Base-by-base conservation (phyloP, 2,888 invertebrate genomes). In the Lasioglossum villosulum region DNA sequence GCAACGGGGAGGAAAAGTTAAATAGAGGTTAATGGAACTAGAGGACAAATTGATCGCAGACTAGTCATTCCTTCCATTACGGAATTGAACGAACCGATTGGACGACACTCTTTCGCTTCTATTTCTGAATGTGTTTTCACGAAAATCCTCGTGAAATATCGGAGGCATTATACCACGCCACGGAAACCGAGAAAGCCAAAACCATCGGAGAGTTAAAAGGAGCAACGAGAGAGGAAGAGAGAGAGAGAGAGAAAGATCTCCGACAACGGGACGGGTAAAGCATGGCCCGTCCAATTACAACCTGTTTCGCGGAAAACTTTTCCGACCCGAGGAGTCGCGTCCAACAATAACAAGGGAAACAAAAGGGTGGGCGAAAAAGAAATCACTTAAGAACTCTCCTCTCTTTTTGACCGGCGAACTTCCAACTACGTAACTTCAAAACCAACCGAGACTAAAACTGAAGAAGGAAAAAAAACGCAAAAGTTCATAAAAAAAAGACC, bases 301-400 rank as follows among this genome's bases (percentile, higher is more conserved):
- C 81, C 45, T 34, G 78, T 81, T 63, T 72, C 77, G 27, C n/a
- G 66, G 27, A 63, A 42, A 72, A 81, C 71, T 81, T 77, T 72
- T 34, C 48, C 56, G 30, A 3, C 30, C 39, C n/a, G 34, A 4
- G 30, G 45, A 79, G 39, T 42, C 70, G 16, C 27, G 70, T 52
- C 68, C 52, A 42, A 37, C 48, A 23, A 27, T 63, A 63, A 48
- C 30, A 63, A 52, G 45, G 48, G 34, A 70, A 68, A 30, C 48
- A 63, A 73, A 79, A 74, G 19, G 37, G 4, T 23, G 5, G 30
- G 8, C 19, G 27, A 80, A 75, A 75, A 71, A 73, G 39, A 37
- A 71, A 71, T 76, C 45, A 71, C 37, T 63, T 77, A 72, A 77
- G 59, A 42, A 75, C 63, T 75, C n/a, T 42, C 12, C 10, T 16